Evolutionary conservation across 2,888 invertebrate species (phyloP), one percentile per base, ranked within the genome.

Genomic region (Allygus modestus): DNA sequence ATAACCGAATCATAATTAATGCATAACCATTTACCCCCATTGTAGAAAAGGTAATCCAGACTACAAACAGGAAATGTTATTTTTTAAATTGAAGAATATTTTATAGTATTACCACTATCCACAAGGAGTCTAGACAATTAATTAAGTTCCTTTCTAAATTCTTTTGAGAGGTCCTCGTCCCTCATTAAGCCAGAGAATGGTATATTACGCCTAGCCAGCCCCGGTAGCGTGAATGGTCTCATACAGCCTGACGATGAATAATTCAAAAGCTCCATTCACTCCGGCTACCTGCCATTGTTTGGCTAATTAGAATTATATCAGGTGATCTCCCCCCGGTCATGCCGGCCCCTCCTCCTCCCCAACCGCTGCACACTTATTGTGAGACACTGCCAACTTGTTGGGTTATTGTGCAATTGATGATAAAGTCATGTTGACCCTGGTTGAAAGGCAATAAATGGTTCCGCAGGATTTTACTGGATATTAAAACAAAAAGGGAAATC

Each of bases 241-340:
- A 28, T 65, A 28, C 65, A 65, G 12, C 58, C 31, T 31, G 26
- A 20, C 58, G 1, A 65, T 65, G 65, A 65, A 65, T 65, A 28
- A 65, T 65, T 28, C 65, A 65, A 65, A 28, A 65, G 12, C 65
- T 28, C 65, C 65, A 65, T 65, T 65, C 65, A 65, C 65, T 5
- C 51, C 17, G n/a, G 51, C 51, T 4, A 65, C 65, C 65, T 28
- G 28, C 65, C 31, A 65, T 65, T 65, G 65, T 65, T 26, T 5
- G 28, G 28, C 65, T 65, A 65, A 65, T 65, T 65, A 65, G 28
- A 65, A 65, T 65, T 65, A 65, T 65, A 65, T 65, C 65, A 65
- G 65, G 31, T 65, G 65, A 65, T 65, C 65, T 65, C 15, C 65
- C 65, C 28, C 28, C 11, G 46, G 37, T 7, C 37, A 11, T 37